Conservation (phyloP, 1,140 invertebrate genomes). For the Portunus trituberculatus region DNA sequence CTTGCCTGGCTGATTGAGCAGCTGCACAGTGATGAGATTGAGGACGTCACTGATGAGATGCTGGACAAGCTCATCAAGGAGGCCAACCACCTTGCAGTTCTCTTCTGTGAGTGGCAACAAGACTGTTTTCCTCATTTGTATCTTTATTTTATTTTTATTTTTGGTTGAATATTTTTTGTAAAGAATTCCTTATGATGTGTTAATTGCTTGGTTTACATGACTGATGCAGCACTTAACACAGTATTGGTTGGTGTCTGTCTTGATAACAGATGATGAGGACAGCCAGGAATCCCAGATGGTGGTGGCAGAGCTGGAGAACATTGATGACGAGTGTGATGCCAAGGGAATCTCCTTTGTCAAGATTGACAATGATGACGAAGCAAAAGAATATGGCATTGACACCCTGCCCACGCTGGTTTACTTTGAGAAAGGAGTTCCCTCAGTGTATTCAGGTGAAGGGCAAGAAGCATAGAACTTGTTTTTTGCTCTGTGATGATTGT, state of each 20-base stretch:
- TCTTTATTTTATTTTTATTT: background rate
- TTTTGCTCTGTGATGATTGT: too few relatives aligned
- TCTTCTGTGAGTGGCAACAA: conserved; percentile 90
- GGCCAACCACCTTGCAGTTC: conserved; percentile 92
- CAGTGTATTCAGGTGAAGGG: conserved; percentile 90
- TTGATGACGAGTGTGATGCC: conserved; percentile 94
- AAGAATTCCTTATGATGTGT: background rate
- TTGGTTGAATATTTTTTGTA: too few relatives aligned
- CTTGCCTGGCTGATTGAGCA: conserved; percentile 93
- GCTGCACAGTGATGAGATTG: conserved; percentile 95
- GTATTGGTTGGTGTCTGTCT: too few relatives aligned
- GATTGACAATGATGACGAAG: conserved; percentile 86
- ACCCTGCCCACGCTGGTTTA: conserved; percentile 92
- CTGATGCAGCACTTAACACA: too few relatives aligned
- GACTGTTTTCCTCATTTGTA: too few relatives aligned
- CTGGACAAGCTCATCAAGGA: conserved; percentile 93
- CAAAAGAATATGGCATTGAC: conserved; percentile 92
- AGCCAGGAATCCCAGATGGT: conserved; percentile 92
- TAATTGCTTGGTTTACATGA: background rate
- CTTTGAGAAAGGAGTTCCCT: conserved; percentile 95
- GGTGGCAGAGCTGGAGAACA: conserved; percentile 94
- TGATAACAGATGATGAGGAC: conserved; percentile 90
- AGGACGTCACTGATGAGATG: conserved; percentile 97
- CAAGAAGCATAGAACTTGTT: too few relatives aligned
- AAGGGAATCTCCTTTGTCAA: conserved; percentile 94